Percentiles rank a stretch among this genome's conserved stretches.
Evolutionary conservation across 2,888 invertebrate genomes (phyloP).

Genomic region (Campoplex capitator): DNA sequence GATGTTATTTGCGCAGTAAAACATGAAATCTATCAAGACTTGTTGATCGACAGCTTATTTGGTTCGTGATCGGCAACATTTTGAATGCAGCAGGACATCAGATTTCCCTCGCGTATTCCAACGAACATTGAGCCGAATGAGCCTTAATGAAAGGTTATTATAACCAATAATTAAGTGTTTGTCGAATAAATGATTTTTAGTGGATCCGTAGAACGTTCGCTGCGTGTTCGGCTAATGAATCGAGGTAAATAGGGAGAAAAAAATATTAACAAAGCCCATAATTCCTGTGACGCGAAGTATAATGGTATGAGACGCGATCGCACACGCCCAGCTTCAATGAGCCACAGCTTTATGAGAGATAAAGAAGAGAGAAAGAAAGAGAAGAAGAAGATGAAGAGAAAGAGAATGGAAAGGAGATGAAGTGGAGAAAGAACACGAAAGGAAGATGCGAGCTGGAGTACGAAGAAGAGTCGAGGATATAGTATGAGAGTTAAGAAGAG

Average conservation of each 20-base stretch:
- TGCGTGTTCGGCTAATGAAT: slow-evolving; percentile 54
- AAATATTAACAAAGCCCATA: slow-evolving; percentile 50
- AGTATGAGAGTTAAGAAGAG: slow-evolving; percentile 64
- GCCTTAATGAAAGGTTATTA: background rate
- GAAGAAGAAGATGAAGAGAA: slow-evolving; percentile 42
- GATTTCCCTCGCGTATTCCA: background rate
- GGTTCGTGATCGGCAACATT: background rate
- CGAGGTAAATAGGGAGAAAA: slow-evolving; percentile 51
- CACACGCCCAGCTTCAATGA: slow-evolving; percentile 64
- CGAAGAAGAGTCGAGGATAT: slow-evolving; percentile 64
- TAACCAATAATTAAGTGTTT: slow-evolving; percentile 3
- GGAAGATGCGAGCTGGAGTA: slow-evolving; percentile 54
- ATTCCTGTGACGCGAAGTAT: slow-evolving; percentile 49
- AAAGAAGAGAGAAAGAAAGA: background rate
- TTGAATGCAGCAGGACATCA: background rate
- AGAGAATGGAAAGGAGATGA: slow-evolving; percentile 15
- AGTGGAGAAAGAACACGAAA: slow-evolving; percentile 57
- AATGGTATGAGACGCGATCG: slow-evolving; percentile 50
- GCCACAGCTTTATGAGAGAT: slow-evolving; percentile 53
- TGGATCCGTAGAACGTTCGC: background rate
- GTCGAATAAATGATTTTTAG: slow-evolving; percentile 14
- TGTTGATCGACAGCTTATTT: too few relatives aligned
- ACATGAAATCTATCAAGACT: too few relatives aligned
- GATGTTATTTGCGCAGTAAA: too few relatives aligned
- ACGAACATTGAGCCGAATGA: background rate